These are phyloP conservation scores for Zalophus californianus DNA, from an alignment of 2,797 vertebrate species.

Conservation along the genomic window DNA sequence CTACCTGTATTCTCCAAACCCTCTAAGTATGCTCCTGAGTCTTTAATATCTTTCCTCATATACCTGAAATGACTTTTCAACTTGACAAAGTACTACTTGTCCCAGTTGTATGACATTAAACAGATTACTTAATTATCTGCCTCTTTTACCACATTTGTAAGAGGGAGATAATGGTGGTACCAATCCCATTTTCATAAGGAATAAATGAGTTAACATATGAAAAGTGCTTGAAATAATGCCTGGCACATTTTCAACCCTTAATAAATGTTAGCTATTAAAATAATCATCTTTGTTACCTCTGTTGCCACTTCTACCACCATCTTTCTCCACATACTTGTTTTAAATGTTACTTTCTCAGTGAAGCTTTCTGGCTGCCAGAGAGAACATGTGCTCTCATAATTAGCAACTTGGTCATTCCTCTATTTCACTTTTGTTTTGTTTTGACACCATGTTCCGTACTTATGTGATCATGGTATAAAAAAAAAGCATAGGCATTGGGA, in stretches of 20 bases:
- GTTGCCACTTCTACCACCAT: background rate
- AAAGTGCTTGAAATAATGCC: background rate
- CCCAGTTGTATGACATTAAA: background rate
- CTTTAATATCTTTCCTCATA: background rate
- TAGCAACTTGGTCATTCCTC: background rate
- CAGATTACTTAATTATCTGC: background rate
- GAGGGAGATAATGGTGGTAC: slow-evolving; percentile 3
- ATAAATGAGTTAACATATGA: background rate
- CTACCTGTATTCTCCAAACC: slow-evolving; percentile 18
- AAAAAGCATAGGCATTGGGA: background rate
- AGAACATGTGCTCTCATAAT: slow-evolving; percentile 19
- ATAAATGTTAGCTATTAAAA: background rate
- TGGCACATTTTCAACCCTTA: slow-evolving; percentile 25
- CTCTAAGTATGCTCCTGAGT: background rate
- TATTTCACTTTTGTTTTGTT: background rate
- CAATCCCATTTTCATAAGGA: background rate
- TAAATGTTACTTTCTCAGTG: slow-evolving; percentile 25
- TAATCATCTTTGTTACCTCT: background rate
- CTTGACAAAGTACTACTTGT: slow-evolving; percentile 27
- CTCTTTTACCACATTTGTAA: background rate
- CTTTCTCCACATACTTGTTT: slow-evolving; percentile 17
- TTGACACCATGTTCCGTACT: background rate
- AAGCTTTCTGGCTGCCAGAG: slow-evolving; percentile 7
- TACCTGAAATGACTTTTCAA: slow-evolving; percentile 34
- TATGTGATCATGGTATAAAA: slow-evolving; percentile 18